These are phyloP conservation scores for Cerastoderma edule DNA, from an alignment of 2,888 invertebrate species.

Conservation along the genomic window DNA sequence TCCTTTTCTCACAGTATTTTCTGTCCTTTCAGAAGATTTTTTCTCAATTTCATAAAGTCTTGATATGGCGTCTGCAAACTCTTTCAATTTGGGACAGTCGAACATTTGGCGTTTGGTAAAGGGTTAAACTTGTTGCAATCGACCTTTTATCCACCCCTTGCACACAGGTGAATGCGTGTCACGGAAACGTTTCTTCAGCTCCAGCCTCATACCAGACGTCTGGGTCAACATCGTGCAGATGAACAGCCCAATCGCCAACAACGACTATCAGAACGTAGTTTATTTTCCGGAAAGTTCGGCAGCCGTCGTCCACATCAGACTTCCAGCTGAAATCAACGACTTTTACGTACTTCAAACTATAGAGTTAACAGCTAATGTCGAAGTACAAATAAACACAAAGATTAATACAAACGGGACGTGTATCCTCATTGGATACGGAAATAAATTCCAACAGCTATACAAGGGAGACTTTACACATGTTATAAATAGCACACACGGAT, in stretches of 20 bases:
- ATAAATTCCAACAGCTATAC: neutral
- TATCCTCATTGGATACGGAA: neutral
- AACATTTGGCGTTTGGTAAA: neutral
- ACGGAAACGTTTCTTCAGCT: neutral
- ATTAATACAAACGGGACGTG: neutral
- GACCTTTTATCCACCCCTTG: neutral
- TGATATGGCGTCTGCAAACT: too few species aligned
- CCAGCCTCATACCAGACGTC: neutral
- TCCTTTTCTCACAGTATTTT: too few species aligned
- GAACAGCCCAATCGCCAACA: neutral
- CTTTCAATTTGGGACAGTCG: neutral
- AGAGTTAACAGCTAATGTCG: neutral
- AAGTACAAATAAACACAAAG: neutral
- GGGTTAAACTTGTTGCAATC: neutral
- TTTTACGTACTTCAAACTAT: neutral
- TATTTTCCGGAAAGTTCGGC: constrained; percentile 11
- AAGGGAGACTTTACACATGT: neutral
- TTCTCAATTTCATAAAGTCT: too few species aligned
- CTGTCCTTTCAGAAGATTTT: too few species aligned
- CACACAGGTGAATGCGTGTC: neutral
- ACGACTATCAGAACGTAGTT: neutral
- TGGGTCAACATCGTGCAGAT: constrained; percentile 1
- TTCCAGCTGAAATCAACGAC: neutral
- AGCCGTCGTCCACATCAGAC: neutral
- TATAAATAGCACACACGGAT: neutral